Conservation (phyloP, 2,113 vertebrate species). For the Macquaria ambigua region DNA sequence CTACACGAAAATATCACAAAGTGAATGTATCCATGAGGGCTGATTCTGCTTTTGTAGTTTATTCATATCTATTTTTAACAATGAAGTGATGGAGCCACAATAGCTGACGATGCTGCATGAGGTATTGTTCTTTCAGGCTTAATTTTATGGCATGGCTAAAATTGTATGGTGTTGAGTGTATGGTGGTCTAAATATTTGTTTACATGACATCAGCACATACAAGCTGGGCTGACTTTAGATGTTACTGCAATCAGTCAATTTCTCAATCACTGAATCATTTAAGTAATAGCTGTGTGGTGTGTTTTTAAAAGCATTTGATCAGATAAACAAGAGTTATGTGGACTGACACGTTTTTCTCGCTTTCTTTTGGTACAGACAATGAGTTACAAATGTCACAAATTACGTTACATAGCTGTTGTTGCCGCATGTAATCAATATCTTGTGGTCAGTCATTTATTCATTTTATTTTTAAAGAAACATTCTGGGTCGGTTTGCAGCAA, state of each 20-base stretch:
- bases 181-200: background rate
- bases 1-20: background rate
- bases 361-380: background rate
- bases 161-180: background rate
- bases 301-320: background rate
- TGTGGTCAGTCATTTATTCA: background rate
- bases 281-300: background rate
- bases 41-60: background rate
- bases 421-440: background rate
- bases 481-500: background rate
- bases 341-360: background rate
- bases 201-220: background rate
- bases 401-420: background rate
- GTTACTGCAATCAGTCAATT: background rate
- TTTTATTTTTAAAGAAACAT: background rate
- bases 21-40: constrained; percentile 15
- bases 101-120: background rate
- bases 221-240: background rate
- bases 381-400: background rate
- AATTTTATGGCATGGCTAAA: background rate
- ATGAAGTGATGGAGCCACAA: background rate
- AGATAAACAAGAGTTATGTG: background rate
- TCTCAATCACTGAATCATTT: too few species aligned
- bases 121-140: constrained; percentile 9
- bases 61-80: constrained; percentile 36